Base-by-base conservation (phyloP, 2,797 vertebrate species). In the Hydrocynus forskahlii region DNA sequence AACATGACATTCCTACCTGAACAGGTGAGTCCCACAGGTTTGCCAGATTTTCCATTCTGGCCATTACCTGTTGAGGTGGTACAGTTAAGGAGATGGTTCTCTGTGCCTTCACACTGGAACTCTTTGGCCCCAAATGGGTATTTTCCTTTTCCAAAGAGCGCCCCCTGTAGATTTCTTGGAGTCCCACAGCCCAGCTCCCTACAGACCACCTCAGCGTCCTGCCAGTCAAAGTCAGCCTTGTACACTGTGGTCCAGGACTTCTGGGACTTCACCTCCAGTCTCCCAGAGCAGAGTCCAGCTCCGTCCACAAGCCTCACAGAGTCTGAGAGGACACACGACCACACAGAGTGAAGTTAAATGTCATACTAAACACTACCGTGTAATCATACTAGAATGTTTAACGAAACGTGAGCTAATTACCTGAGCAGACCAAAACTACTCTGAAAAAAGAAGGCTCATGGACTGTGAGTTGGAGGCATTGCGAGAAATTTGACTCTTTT, bases 111-210 rank as follows among this genome's bases (percentile, higher is more conserved):
- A 43, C 71, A 74, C 19, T 21, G 38, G 19, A 59, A 59, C 25
- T 52, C 13, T 16, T 25, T 76, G 52, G 13, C 50, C 71, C 8
- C 38, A 43, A 16, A 13, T 6, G 23, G 10, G 1, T 1, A 5
- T 25, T 69, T 12, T 4, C 2, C 59, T 68, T 70, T 38, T 4
- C 8, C 45, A 59, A 64, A 52, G 23, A 66, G 21, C 9, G 0
- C 45, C 38, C 54, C 35, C 25, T 40, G 4, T 12, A 40, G 16
- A 0, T 3, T 0, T 25, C 21, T 0, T 21, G 43, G 57, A 76
- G 83, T 35, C 25, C 84, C 83, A 77, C 85, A 86, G 8, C 7
- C 35, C 2, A 81, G 67, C 0, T 82, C 83, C 69, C 66, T 48
- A 54, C 85, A 86, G 19, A 70, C 48, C 0, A 81, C 83, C 0